Evolutionary conservation across 1,140 invertebrate species (phyloP), one percentile per base, ranked within the genome.

Genomic region (Holotrichia oblita): DNA sequence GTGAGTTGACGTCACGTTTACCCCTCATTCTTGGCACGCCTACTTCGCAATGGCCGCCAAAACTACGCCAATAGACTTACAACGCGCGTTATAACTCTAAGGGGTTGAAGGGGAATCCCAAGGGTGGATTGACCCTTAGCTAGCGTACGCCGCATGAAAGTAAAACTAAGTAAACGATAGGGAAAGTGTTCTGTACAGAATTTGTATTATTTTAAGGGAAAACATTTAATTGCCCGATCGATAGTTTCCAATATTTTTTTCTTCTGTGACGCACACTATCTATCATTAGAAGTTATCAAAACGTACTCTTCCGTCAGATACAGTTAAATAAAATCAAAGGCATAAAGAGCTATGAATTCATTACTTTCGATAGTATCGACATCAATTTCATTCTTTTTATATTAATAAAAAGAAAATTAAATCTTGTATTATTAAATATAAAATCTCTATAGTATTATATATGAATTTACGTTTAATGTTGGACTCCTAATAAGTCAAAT

Each of bases 151-250:
- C 22, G 75, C 14, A 34, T 27, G 75, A 76, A 76, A 76, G 75
- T 48, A 55, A 76, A 76, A 76, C 75, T 76, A 76, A 76, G 75
- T 76, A 76, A 55, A 76, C 44, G 75, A 76, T 76, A 76, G 75
- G 74, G 75, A 76, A 76, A 76, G 75, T 76, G 44, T 48, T 20
- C 22, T 7, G 75, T 22, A 74, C 73, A 41, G 41, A 74, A 42
- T 74, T 41, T 44, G 27, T 44, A 74, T 74, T 74, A 74, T 74
- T 74, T 74, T 74, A 41, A 69, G 61, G 61, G 61, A 69, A 55
- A 69, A 69, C 61, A 20, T 69, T 69, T 69, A 69, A 69, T 69
- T 69, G 61, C 61, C 61, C 61, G 61, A 69, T 69, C 61, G 61
- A 69, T 69, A 69, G 61, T 69, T 69, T 69, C 61, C 61, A 69